Conservation (phyloP, 2,797 vertebrate species). For the Tenualosa ilisha region DNA sequence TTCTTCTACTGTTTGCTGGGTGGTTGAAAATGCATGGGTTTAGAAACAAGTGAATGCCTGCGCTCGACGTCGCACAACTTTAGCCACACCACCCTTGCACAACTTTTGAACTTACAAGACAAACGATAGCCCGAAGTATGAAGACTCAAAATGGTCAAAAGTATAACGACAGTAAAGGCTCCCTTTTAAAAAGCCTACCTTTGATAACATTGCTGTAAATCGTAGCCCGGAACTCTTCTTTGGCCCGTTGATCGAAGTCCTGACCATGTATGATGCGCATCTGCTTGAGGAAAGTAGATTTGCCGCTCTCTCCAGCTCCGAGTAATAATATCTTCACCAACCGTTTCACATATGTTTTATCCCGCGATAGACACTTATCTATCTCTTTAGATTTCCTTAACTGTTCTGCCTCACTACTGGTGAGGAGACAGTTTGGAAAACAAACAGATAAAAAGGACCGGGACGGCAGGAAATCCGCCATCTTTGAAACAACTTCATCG, state of each 20-base stretch:
- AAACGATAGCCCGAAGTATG: neutral
- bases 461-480: conserved; percentile 99
- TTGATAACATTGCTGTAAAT: conserved; percentile 97
- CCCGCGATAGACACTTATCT: conserved; percentile 85
- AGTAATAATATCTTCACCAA: conserved; percentile 93
- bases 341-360: conserved; percentile 91
- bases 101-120: neutral
- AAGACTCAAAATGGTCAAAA: neutral
- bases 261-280: conserved; percentile 97
- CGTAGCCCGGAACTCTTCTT: conserved; percentile 90
- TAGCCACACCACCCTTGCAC: conserved; percentile 32
- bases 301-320: conserved; percentile 97
- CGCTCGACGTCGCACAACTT: conserved; percentile 43
- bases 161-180: neutral
- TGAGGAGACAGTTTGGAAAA: conserved; percentile 92
- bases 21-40: conserved; percentile 23
- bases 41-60: conserved; percentile 41
- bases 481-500: conserved; percentile 87
- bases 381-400: conserved; percentile 92
- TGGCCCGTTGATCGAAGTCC: conserved; percentile 91
- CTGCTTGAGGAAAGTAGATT: conserved; percentile 98
- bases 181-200: conserved; percentile 65
- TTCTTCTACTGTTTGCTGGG: conserved; percentile 59
- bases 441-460: conserved; percentile 89
- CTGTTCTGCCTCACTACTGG: conserved; percentile 88